A percentile compares a stretch with the other conserved stretches of the same genome.
Conservation (phyloP, 2,113 vertebrate genomes). For the Boulengeromyrus knoepffleri region DNA sequence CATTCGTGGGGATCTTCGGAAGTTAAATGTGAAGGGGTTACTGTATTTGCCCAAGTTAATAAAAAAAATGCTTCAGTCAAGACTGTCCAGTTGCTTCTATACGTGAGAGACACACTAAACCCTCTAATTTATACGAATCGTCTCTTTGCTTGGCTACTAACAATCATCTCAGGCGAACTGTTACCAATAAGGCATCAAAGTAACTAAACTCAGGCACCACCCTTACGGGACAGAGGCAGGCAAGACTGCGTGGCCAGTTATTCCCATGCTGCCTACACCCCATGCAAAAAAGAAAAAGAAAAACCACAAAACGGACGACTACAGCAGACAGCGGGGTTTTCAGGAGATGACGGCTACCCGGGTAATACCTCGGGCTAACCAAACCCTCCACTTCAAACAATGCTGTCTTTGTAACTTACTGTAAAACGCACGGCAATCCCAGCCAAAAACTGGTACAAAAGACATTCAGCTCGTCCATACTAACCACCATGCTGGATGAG, state of each 20-base stretch:
- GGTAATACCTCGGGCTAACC: slow-evolving; percentile 6
- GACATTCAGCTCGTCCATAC: not conserved
- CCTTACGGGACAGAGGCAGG: not conserved
- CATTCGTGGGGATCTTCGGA: too few species aligned
- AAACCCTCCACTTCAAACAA: not conserved
- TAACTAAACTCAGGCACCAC: not conserved
- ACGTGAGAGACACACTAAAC: not conserved
- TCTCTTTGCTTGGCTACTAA: not conserved
- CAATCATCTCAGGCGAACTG: not conserved
- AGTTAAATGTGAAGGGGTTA: not conserved
- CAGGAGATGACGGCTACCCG: not conserved
- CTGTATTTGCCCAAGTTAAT: not conserved
- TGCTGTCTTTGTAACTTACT: not conserved
- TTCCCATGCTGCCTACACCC: not conserved
- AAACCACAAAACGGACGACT: not conserved
- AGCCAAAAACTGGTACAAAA: slow-evolving; percentile 9
- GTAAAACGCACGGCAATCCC: not conserved
- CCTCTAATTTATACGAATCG: not conserved
- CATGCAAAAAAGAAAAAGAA: not conserved
- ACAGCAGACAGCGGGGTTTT: slow-evolving; percentile 4
- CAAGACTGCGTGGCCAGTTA: slow-evolving; percentile 36
- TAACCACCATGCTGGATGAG: not conserved
- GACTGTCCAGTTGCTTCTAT: not conserved
- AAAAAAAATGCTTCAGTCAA: not conserved
- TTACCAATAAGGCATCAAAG: not conserved